Evolutionary conservation across 2,113 vertebrate genomes (phyloP), one percentile per base, ranked within the genome.

Genomic region (Oxygymnocypris stewartii): DNA sequence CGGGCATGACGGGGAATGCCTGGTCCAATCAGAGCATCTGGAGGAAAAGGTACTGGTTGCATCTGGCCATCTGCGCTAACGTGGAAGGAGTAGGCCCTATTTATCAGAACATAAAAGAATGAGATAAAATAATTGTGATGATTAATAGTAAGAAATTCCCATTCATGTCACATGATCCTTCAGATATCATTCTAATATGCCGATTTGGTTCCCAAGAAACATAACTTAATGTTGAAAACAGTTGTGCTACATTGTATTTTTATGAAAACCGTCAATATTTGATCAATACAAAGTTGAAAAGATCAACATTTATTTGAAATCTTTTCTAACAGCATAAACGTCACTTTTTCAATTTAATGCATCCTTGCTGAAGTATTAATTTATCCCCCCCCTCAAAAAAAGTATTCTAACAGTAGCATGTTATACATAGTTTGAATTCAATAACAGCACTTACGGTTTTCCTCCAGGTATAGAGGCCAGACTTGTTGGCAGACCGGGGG

Each of bases 11-110:
- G 94, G 0, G 98, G 98, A 92, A 99, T 99, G 91, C 97, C 97
- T 0, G 97, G 97, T 10, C 97, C 98, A 0, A 97, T 97, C 88
- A 99, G 95, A 0, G 98, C 97, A 0, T 99, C 98, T 7, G 97
- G 98, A 59, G 98, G 98, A 71, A 99, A 99, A 23, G 97, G 98
- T 86, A 99, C 98, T 0, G 98, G 98, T 92, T 99, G 98, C 97
- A 99, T 99, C 95, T 99, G 98, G 78, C 98, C 98, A 0, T 99
- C 98, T 0, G 97, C 97, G 0, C 97, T 98, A 35, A 99, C 97
- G 0, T 99, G 98, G 89, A 99, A 99, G 4, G 98, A 99, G 93
- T 99, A 99, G 0, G 98, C 98, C 61, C 97, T 99, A 92, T 16
- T 47, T 35, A 12, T 18, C 35, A 49, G 59, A 2, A 31, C 16